Conservation (phyloP, 23 tunicate species). For the Clavelina lepadiformis region DNA sequence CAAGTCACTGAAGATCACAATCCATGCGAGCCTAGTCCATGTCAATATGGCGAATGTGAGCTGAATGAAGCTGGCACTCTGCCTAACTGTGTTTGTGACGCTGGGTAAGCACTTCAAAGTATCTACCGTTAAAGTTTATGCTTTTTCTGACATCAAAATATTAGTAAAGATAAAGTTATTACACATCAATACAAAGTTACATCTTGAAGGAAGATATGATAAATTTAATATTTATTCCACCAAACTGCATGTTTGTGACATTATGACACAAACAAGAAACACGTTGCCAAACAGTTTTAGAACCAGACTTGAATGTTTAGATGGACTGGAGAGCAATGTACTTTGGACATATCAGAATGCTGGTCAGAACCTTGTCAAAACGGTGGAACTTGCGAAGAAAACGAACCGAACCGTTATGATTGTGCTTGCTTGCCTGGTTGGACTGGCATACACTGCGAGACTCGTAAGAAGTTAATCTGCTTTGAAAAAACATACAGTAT, state of each 20-base stretch:
- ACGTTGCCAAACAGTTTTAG: too few relatives aligned
- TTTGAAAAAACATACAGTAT: too few relatives aligned
- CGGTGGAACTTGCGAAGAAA: conserved; percentile 47
- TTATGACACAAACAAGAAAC: too few relatives aligned
- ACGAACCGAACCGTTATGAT: conserved; percentile 17
- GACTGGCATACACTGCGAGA: conserved; percentile 52
- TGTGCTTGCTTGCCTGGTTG: conserved; percentile 30
- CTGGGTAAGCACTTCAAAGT: conserved; percentile 43
- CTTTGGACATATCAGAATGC: conserved; percentile 48
- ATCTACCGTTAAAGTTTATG: too few relatives aligned
- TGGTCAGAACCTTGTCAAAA: conserved; percentile 67
- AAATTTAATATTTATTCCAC: background rate
- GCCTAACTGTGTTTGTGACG: conserved; percentile 30
- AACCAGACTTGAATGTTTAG: conserved; percentile 15
- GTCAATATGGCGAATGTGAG: conserved; percentile 43
- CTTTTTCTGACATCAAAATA: too few relatives aligned
- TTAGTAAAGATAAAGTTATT: too few relatives aligned
- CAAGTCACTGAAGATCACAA: conserved; percentile 1
- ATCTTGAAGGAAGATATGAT: too few relatives aligned
- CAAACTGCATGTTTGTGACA: too few relatives aligned
- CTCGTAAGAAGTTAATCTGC: background rate
- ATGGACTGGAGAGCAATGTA: conserved; percentile 47
- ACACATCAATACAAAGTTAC: too few relatives aligned
- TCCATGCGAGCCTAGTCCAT: conserved; percentile 62
- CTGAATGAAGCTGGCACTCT: conserved; percentile 23